Conservation (phyloP, 2,888 invertebrate genomes). For the Acrocera orbiculus region DNA sequence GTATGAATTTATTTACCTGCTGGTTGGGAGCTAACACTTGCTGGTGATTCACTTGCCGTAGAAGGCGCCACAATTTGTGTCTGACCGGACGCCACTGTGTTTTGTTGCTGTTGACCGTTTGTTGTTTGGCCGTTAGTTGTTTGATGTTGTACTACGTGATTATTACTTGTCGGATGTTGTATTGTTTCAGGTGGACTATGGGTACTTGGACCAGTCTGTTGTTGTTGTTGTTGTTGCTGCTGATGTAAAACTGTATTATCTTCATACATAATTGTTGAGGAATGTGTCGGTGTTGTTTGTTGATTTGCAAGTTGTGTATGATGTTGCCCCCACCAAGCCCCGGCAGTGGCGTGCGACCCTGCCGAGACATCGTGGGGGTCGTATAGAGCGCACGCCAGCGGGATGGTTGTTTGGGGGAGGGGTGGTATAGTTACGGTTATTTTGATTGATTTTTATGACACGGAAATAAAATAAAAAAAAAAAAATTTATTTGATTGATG, state of each 20-base stretch:
- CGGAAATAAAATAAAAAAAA: slow-evolving; percentile 10
- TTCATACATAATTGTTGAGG: slow-evolving; percentile 40
- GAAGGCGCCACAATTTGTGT: slow-evolving; percentile 36
- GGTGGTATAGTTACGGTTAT: slow-evolving; percentile 35
- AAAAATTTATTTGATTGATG: neutral
- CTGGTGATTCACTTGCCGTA: slow-evolving; percentile 41
- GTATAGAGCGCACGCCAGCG: slow-evolving; percentile 35
- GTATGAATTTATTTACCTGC: slow-evolving; percentile 21
- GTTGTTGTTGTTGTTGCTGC: slow-evolving; percentile 20
- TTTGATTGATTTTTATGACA: slow-evolving; percentile 25
- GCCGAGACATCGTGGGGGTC: slow-evolving; percentile 36
- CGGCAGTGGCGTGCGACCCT: slow-evolving; percentile 36
- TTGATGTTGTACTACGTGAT: slow-evolving; percentile 15
- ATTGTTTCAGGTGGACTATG: slow-evolving; percentile 7
- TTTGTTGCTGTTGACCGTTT: slow-evolving; percentile 16
- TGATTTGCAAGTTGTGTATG: slow-evolving; percentile 35
- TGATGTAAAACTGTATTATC: slow-evolving; percentile 30
- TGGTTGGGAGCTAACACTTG: slow-evolving; percentile 36
- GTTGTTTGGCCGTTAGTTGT: slow-evolving; percentile 9
- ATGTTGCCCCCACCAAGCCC: slow-evolving; percentile 34
- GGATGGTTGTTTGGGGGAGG: slow-evolving; percentile 34
- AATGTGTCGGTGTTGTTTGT: slow-evolving; percentile 35
- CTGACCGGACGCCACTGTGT: slow-evolving; percentile 31
- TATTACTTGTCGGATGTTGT: slow-evolving; percentile 7
- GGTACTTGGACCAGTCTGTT: slow-evolving; percentile 10